Evolutionary conservation across 2,797 vertebrate species (phyloP), one percentile per base, ranked within the genome.

Genomic region (Coracias cyanogaster): DNA sequence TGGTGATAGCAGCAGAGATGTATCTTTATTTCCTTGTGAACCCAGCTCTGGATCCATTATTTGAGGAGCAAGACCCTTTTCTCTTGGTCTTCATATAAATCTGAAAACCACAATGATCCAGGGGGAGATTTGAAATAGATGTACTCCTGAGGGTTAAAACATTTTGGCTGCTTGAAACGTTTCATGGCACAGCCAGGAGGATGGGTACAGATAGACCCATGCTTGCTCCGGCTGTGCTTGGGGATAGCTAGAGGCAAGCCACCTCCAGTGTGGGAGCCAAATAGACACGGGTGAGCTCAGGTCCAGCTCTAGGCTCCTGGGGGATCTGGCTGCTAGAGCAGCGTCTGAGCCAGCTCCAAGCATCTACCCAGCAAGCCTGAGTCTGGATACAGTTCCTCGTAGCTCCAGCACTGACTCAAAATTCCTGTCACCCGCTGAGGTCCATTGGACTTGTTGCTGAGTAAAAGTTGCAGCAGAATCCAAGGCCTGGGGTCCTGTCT

Each of bases 271-370:
- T 60, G 29, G 49, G 7, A 89, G 25, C n/a, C 80, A 64, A 31
- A 37, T 1, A 90, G 65, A 31, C 58, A 71, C 0, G 1, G 17
- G 31, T 14, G 35, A 43, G 21, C 31, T 60, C 2, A 0, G 45
- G n/a, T 9, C 29, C 57, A 64, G 14, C n/a, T 88, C 66, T 74
- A 86, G 62, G n/a, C n/a, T 81, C n/a, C 3, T 1, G 29, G 51
- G 20, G 25, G 14, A 64, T 49, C 71, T 85, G 78, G 49, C 35
- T 1, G 2, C 19, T 43, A 21, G 1, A 1, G 13, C 15, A 8
- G 16, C 3, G 9, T 35, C 66, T 65, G 61, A 81, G 78, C 45
- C 77, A 91, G 48, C 45, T 67, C 61, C 1, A 0, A 90, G 55
- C 21, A 7, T 17, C 46, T 1, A 0, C 24, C 51, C 77, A 60